phyloP scores from a whole-genome alignment of 2,113 vertebrate species.

The Platysternon megacephalum region DNA sequence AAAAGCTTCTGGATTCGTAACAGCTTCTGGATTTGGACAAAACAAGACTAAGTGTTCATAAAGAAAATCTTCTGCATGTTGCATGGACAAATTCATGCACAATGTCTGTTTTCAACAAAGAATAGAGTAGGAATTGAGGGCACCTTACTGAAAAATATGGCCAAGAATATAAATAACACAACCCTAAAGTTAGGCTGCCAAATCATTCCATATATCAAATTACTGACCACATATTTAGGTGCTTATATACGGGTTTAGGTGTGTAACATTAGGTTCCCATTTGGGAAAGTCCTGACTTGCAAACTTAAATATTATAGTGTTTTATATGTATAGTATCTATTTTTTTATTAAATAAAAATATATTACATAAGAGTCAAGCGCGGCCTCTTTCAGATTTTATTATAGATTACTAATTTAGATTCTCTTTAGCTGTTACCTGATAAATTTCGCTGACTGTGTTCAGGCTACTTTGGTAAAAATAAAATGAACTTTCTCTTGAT shows the following conservation, averaged over 20 bases:
- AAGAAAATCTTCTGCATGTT: background rate
- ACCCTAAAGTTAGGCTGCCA: background rate
- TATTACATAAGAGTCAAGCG: background rate
- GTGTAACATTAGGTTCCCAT: background rate
- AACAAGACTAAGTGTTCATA: background rate
- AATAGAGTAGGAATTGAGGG: background rate
- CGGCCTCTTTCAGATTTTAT: background rate
- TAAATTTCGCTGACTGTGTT: background rate
- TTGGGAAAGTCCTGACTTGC: background rate
- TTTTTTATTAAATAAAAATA: background rate
- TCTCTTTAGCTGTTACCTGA: background rate
- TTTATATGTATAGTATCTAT: background rate
- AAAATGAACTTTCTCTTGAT: constrained; percentile 1
- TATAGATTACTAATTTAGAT: background rate
- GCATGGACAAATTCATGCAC: background rate
- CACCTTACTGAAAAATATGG: background rate
- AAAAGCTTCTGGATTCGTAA: background rate
- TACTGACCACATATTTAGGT: background rate
- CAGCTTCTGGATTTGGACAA: background rate
- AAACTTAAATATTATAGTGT: background rate
- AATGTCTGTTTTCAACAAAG: background rate
- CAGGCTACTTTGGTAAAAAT: background rate
- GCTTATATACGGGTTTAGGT: background rate
- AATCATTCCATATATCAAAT: background rate
- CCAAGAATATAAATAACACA: background rate